Conservation (phyloP, 2,888 invertebrate species). For the Nasonovia ribisnigri region DNA sequence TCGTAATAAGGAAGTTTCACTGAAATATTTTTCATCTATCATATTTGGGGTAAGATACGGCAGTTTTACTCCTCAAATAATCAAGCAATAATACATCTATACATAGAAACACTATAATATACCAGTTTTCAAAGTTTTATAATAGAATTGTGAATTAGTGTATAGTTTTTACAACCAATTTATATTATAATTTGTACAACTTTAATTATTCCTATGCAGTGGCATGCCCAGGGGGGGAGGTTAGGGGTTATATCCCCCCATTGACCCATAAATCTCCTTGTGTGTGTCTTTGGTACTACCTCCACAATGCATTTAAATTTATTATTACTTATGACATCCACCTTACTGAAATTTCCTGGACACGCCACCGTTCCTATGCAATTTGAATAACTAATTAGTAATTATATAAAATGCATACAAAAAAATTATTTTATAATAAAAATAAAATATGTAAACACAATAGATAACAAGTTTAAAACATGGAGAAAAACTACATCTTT, state of each 20-base stretch:
- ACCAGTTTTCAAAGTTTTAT: not conserved
- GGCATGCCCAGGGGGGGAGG: too few relatives aligned
- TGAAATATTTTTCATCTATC: not conserved
- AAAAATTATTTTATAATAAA: not conserved
- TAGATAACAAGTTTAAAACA: not conserved
- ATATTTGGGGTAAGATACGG: not conserved
- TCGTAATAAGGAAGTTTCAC: too few relatives aligned
- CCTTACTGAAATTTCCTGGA: too few relatives aligned
- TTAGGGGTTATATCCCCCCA: too few relatives aligned
- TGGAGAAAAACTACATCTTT: not conserved
- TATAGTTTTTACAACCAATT: not conserved
- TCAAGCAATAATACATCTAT: not conserved
- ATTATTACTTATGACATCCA: too few relatives aligned
- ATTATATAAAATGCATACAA: not conserved
- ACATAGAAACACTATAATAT: not conserved
- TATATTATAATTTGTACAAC: not conserved
- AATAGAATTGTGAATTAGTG: not conserved
- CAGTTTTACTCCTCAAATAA: not conserved
- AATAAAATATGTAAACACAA: not conserved
- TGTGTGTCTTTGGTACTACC: too few relatives aligned
- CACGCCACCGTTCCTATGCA: too few relatives aligned
- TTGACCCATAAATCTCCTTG: too few relatives aligned
- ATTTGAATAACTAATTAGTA: not conserved
- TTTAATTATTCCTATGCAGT: not conserved
- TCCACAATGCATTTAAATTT: too few relatives aligned